phyloP scores from a whole-genome alignment of 2,888 invertebrate species.

The Pollenia labialis region DNA sequence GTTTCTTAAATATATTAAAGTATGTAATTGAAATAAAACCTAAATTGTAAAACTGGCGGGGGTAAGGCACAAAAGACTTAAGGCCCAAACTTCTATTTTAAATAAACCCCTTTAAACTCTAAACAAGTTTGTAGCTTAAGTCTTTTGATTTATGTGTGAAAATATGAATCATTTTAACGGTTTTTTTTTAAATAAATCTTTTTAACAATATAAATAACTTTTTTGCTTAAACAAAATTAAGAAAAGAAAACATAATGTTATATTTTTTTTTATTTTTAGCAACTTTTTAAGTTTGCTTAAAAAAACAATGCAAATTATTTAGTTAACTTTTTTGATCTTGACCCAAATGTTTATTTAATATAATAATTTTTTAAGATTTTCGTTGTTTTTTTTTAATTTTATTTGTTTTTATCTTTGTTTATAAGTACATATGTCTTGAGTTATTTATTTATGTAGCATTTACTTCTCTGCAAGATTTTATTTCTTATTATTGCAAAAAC shows the following conservation, averaged over 20 bases:
- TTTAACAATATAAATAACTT: not conserved
- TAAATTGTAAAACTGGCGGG: too few relatives aligned
- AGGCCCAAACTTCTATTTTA: constrained; percentile 10
- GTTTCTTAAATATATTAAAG: constrained; percentile 7
- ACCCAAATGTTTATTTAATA: constrained; percentile 52
- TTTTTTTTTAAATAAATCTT: not conserved
- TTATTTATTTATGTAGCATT: not conserved
- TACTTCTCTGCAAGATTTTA: too few relatives aligned
- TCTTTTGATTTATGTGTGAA: not conserved
- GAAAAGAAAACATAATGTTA: too few relatives aligned
- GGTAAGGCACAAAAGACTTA: constrained; percentile 10
- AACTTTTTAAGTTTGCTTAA: not conserved
- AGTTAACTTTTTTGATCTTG: constrained; percentile 38
- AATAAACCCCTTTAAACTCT: not conserved
- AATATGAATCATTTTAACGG: not conserved
- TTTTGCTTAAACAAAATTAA: not conserved
- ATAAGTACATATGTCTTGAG: not conserved
- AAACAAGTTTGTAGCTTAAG: constrained; percentile 7
- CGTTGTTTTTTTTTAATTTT: not conserved
- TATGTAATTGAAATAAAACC: not conserved
- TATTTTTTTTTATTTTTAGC: too few relatives aligned
- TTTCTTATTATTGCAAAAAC: too few relatives aligned
- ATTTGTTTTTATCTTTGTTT: not conserved
- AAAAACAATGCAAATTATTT: constrained; percentile 18
- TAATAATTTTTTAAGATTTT: not conserved